Evolutionary conservation across 2,888 invertebrate species (phyloP), one percentile per base, ranked within the genome.

Genomic region (Glyphotaelius pellucidus): DNA sequence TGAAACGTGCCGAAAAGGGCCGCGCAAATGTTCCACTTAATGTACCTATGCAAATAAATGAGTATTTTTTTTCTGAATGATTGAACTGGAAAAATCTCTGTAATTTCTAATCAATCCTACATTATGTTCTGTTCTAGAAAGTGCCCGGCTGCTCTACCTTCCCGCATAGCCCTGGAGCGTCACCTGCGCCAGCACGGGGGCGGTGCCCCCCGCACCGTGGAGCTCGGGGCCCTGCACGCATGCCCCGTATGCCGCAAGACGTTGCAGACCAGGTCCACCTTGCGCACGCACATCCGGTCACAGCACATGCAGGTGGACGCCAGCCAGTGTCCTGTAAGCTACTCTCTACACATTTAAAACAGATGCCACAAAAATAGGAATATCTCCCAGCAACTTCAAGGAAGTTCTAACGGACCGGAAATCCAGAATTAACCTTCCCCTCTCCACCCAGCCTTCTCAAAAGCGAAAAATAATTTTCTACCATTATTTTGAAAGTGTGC

Each of bases 231-330:
- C 0, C 67, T 87, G 32, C 52, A 30, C 32, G 87, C n/a, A 4
- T 87, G 87, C 32, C 67, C 67, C 5, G 32, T 87, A 19, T 87
- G 87, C 19, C 87, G 67, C 5, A 87, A 87, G 67, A 87, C 87
- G 9, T 32, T 87, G 25, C 52, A 32, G 19, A 87, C 52, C n/a
- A 52, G 87, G 15, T 30, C 30, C 87, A 87, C 87, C 19, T 32
- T 87, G 31, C 67, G 67, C 25, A 87, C 87, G 19, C 87, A 87
- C 52, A 32, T 52, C 52, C 52, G 67, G 7, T 31, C 67, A 2
- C 30, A 52, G 15, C 87, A 87, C 32, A 31, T 30, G 31, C 15
- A 87, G 25, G 31, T 32, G 3, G 31, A 30, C 9, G 31, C 52
- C 25, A 67, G 52, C 31, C 30, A 52, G 52, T 87, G 87, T 87